phyloP scores from a whole-genome alignment of 2,113 vertebrate species.

The Porphyrio hochstetteri region DNA sequence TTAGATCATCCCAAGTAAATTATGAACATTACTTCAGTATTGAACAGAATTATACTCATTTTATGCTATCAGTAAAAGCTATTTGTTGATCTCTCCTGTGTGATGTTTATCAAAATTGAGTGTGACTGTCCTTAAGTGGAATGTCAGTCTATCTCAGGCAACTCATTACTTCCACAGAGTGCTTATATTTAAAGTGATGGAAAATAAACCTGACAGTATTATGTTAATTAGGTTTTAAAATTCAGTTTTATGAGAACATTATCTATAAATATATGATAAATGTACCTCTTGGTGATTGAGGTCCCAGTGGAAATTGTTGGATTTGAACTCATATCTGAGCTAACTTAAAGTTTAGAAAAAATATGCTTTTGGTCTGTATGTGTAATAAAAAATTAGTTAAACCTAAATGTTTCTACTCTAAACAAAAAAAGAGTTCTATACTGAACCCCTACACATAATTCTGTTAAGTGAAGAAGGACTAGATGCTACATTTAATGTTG shows the following conservation, averaged over 20 bases:
- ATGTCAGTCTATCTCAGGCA: neutral
- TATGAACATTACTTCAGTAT: neutral
- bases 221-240: conserved; percentile 1
- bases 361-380: neutral
- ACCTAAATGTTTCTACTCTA: neutral
- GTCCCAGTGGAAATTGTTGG: neutral
- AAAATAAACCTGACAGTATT: neutral
- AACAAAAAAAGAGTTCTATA: neutral
- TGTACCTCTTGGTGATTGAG: neutral
- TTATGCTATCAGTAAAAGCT: neutral
- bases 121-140: neutral
- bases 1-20: neutral
- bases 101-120: neutral
- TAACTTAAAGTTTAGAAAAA: neutral
- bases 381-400: neutral
- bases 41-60: neutral
- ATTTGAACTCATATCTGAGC: neutral
- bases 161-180: neutral
- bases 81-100: neutral
- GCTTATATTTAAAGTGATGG: neutral
- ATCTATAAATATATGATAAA: neutral
- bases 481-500: neutral
- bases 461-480: neutral
- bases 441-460: neutral
- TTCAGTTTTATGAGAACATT: neutral